These are phyloP conservation scores for Scaptomyza hsui DNA, from an alignment of 1,140 invertebrate genomes.

Conservation along the genomic window DNA sequence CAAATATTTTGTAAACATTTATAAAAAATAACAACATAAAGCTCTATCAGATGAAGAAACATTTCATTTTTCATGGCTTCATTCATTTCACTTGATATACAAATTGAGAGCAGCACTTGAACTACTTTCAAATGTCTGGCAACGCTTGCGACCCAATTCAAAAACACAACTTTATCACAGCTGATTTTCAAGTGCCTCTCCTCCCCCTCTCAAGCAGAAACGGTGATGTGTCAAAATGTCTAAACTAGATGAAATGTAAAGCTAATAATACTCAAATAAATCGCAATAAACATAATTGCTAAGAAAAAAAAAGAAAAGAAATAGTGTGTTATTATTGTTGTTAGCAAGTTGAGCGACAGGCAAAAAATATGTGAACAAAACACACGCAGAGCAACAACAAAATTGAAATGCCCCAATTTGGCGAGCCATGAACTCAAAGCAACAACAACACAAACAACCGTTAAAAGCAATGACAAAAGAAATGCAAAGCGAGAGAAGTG, in stretches of 20 bases:
- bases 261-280: constrained; percentile 71
- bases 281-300: constrained; percentile 65
- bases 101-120: constrained; percentile 15
- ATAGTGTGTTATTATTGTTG: constrained; percentile 22
- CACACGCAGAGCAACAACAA: constrained; percentile 25
- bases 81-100: constrained; percentile 11
- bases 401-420: constrained; percentile 79
- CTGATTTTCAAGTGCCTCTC: constrained; percentile 27
- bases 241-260: constrained; percentile 28
- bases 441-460: constrained; percentile 44
- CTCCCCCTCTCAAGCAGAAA: constrained; percentile 32
- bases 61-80: constrained; percentile 12
- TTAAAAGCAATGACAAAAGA: constrained; percentile 67
- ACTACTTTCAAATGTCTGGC: constrained; percentile 21
- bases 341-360: constrained; percentile 49
- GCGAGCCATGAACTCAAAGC: constrained; percentile 76
- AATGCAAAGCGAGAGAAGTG: constrained; percentile 53
- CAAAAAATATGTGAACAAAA: constrained; percentile 49
- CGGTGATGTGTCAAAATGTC: constrained; percentile 69
- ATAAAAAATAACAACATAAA: too few relatives aligned
- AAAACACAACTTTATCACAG: constrained; percentile 45
- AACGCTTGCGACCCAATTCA: constrained; percentile 46
- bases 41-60: neutral
- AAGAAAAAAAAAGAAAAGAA: constrained; percentile 56
- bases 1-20: neutral